Percentiles rank a stretch among this genome's conserved stretches.
Evolutionary conservation across 35 echinoderm and acorn worm genomes (phyloP).

Genomic region (Apostichopus japonicus): DNA sequence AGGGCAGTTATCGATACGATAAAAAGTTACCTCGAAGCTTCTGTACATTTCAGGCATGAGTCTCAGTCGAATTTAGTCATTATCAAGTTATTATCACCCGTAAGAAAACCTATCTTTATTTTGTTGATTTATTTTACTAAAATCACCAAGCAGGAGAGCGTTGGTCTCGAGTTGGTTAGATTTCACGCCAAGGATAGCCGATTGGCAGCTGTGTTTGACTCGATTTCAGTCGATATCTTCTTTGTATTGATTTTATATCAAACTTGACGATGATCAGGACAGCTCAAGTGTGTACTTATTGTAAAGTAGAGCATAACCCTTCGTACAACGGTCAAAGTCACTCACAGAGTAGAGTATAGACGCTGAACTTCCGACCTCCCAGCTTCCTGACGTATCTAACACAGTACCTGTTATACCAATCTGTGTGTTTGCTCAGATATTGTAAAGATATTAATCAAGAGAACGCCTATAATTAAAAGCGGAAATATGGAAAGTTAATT

Average conservation of each 20-base stretch:
- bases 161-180: conserved; percentile 36
- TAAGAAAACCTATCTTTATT: conserved; percentile 6
- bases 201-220: conserved; percentile 33
- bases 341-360: neutral
- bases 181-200: conserved; percentile 9
- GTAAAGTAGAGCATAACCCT: neutral
- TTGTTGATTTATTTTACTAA: conserved; percentile 48
- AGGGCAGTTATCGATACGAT: too few relatives aligned
- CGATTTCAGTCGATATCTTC: neutral
- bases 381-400: neutral
- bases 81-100: conserved; percentile 19
- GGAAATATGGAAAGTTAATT: too few relatives aligned
- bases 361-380: neutral
- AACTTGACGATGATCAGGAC: neutral
- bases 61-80: conserved; percentile 24
- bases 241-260: neutral
- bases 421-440: neutral
- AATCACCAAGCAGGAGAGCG: conserved; percentile 22
- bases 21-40: neutral
- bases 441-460: neutral
- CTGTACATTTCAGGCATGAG: neutral
- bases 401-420: neutral
- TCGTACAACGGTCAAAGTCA: neutral
- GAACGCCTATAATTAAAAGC: neutral
- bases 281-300: conserved; percentile 1